Conservation (phyloP, 2,888 invertebrate genomes). For the Conus canariensis region DNA sequence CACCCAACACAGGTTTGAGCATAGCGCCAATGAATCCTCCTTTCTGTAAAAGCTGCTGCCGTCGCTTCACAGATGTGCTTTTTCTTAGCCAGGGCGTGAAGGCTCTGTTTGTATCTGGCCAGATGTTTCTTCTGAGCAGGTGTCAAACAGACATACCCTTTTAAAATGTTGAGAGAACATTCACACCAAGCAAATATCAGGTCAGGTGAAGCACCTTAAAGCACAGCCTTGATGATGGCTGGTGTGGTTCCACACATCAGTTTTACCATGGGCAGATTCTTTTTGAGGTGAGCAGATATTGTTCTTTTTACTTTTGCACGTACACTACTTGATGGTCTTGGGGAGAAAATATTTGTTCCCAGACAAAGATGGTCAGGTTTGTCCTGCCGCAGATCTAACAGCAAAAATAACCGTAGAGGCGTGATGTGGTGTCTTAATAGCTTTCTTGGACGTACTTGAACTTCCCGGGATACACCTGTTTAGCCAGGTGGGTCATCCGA, state of each 20-base stretch:
- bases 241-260: background rate
- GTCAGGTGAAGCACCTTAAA: background rate
- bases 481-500: constrained; percentile 11
- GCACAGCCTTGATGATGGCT: background rate
- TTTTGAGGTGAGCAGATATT: background rate
- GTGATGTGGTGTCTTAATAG: constrained; percentile 13
- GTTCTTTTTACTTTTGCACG: constrained; percentile 24
- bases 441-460: constrained; percentile 19
- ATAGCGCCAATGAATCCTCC: background rate
- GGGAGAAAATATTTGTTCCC: constrained; percentile 38
- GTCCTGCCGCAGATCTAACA: constrained; percentile 40
- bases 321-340: constrained; percentile 28
- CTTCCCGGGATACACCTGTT: constrained; percentile 36
- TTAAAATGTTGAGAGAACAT: constrained; percentile 13
- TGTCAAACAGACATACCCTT: constrained; percentile 16
- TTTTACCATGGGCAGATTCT: background rate
- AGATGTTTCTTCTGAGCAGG: background rate
- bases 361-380: constrained; percentile 37
- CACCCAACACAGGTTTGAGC: background rate
- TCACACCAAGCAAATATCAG: constrained; percentile 9
- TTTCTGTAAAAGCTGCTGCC: background rate
- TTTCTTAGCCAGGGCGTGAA: background rate
- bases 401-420: constrained; percentile 39
- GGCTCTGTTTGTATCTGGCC: background rate
- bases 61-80: background rate